Conservation (phyloP, 2,113 vertebrate genomes). For the Prochilodus magdalenae region DNA sequence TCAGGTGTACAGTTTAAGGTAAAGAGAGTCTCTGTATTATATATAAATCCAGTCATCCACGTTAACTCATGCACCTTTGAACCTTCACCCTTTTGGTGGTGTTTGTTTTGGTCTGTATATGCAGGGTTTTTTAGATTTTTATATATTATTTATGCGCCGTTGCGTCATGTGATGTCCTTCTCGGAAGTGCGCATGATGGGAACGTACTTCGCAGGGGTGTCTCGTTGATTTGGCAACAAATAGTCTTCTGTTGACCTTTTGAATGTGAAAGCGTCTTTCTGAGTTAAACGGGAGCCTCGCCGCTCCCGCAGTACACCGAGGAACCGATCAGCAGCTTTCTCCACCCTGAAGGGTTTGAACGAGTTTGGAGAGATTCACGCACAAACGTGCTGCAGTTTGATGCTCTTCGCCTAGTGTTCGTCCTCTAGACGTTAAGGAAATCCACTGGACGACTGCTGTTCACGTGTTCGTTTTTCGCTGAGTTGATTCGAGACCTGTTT, state of each 20-base stretch:
- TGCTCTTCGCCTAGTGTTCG: not conserved
- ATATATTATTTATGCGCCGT: conserved; percentile 31
- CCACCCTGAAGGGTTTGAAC: not conserved
- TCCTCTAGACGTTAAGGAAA: conserved; percentile 17
- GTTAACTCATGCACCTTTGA: conserved; percentile 24
- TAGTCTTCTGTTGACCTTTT: conserved; percentile 33
- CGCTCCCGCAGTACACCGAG: not conserved
- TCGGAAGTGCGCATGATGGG: not conserved
- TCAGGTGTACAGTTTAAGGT: conserved; percentile 25
- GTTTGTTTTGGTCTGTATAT: conserved; percentile 38
- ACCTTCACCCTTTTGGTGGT: conserved; percentile 11
- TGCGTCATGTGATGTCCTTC: conserved; percentile 8
- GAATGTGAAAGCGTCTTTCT: conserved; percentile 29
- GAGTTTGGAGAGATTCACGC: not conserved
- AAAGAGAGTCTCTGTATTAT: conserved; percentile 17
- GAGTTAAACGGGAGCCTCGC: not conserved
- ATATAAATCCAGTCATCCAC: not conserved
- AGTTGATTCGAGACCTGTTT: not conserved
- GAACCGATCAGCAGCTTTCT: conserved; percentile 8
- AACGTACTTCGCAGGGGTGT: conserved; percentile 2
- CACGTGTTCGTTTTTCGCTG: conserved; percentile 15
- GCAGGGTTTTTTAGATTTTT: conserved; percentile 31
- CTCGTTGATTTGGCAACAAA: conserved; percentile 1
- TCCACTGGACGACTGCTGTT: conserved; percentile 13
- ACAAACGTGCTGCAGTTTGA: not conserved